phyloP scores from a whole-genome alignment of 2,797 vertebrate species.

The Lemur catta region DNA sequence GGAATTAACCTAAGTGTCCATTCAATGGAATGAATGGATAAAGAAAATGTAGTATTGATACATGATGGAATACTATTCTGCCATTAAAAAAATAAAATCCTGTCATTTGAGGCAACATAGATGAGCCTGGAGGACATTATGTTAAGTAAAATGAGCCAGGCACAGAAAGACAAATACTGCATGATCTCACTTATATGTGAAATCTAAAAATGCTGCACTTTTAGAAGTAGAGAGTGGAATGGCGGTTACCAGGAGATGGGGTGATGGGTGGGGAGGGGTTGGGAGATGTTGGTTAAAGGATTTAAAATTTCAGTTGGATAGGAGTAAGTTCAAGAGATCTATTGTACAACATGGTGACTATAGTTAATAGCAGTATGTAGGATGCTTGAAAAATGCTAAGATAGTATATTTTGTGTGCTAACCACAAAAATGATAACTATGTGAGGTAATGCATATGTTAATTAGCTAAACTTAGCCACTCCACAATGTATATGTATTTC shows the following conservation, averaged over 20 bases:
- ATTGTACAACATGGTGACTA: not conserved
- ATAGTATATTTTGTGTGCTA: not conserved
- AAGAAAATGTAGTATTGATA: not conserved
- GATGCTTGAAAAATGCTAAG: not conserved
- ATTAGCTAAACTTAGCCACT: not conserved
- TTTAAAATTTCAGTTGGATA: not conserved
- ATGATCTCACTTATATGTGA: not conserved
- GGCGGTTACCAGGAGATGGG: not conserved
- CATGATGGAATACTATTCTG: not conserved
- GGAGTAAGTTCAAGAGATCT: not conserved
- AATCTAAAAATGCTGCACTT: not conserved
- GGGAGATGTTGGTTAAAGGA: not conserved
- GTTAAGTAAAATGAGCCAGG: not conserved
- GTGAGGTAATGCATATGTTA: not conserved
- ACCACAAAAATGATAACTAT: not conserved
- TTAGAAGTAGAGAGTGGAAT: not conserved
- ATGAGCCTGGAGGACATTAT: not conserved
- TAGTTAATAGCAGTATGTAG: not conserved
- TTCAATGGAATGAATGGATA: not conserved
- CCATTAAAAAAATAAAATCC: not conserved
- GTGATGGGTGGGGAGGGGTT: not conserved
- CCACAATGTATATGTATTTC: not conserved
- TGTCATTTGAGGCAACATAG: not conserved
- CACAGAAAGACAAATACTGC: not conserved
- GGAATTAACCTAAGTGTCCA: not conserved